Evolutionary conservation across 2,113 vertebrate species (phyloP), one percentile per base, ranked within the genome.

Genomic region (Pangasianodon gigas): DNA sequence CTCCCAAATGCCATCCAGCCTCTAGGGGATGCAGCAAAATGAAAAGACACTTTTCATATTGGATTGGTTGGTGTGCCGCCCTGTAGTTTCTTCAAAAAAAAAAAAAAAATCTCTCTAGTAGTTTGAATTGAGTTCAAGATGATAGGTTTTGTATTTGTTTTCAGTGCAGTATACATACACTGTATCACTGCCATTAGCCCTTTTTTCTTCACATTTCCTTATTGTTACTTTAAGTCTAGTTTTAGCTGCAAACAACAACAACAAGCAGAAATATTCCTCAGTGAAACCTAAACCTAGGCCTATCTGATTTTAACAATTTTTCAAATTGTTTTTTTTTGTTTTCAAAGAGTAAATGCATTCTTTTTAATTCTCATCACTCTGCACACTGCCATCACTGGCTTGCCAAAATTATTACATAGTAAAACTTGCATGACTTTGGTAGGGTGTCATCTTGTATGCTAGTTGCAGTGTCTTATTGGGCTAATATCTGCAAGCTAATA

Each of bases 11-110:
- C 88, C 67, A 89, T 71, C 65, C 54, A 62, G 88, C 85, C 89
- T 89, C 84, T 86, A 89, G 89, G 79, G 74, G 89, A 58, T 48
- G 62, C 79, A 83, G 74, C 79, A 92, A 90, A 88, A 86, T 83
- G 80, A 90, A 91, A 88, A 89, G 24, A 81, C 46, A 90, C 9
- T n/a, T 85, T 86, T 81, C 29, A 44, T 56, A 69, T 37, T 60
- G 69, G 85, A 83, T 89, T 87, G 81, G 65, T 85, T 81, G 62
- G 19, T 58, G 67, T n/a, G n/a, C 89, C 60, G 71, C 75, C 29
- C 32, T 89, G 69, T 74, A 19, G 85, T 84, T 77, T 75, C 37
- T 65, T 90, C 58, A 89, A n/a, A n/a, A n/a, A n/a, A n/a, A n/a
- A n/a, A 19, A 75, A 77, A 56, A 69, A 41, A 41, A 48, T 56